Conservation (phyloP, 2,888 invertebrate genomes). For the Alsophila aescularia region DNA sequence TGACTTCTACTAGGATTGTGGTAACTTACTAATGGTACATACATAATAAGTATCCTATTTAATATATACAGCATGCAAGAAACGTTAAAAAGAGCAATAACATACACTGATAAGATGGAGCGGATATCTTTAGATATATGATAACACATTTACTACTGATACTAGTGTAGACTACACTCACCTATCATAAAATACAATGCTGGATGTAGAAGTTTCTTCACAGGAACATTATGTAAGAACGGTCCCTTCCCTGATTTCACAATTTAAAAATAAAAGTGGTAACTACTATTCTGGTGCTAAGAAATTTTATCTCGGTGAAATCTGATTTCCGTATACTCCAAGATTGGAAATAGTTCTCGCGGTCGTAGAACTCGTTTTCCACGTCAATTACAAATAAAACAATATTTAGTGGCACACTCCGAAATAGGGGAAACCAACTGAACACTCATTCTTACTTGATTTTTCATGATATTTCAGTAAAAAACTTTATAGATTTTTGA, state of each 20-base stretch:
- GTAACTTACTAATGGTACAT: no score
- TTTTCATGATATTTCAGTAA: not conserved
- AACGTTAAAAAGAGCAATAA: slow-evolving; percentile 19
- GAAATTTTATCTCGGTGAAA: slow-evolving; percentile 12
- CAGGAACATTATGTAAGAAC: slow-evolving; percentile 29
- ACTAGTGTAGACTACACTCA: slow-evolving; percentile 51
- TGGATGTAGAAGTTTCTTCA: slow-evolving; percentile 14
- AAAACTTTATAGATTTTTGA: not conserved
- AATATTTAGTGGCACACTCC: not conserved
- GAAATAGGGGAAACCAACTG: not conserved
- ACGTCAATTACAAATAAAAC: not conserved
- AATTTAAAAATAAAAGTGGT: not conserved
- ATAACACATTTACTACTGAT: slow-evolving; percentile 28
- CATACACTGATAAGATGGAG: slow-evolving; percentile 9
- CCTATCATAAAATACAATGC: slow-evolving; percentile 56
- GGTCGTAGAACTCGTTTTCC: slow-evolving; percentile 14
- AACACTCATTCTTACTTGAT: not conserved
- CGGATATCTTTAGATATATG: slow-evolving; percentile 42
- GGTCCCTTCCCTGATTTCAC: not conserved
- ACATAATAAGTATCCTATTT: not conserved
- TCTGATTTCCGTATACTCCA: slow-evolving; percentile 34
- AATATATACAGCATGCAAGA: slow-evolving; percentile 8
- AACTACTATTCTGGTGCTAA: not conserved
- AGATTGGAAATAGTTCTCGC: slow-evolving; percentile 35
- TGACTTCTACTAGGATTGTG: not conserved